Base-by-base conservation (phyloP, 2,113 vertebrate species). In the Neoarius graeffei region DNA sequence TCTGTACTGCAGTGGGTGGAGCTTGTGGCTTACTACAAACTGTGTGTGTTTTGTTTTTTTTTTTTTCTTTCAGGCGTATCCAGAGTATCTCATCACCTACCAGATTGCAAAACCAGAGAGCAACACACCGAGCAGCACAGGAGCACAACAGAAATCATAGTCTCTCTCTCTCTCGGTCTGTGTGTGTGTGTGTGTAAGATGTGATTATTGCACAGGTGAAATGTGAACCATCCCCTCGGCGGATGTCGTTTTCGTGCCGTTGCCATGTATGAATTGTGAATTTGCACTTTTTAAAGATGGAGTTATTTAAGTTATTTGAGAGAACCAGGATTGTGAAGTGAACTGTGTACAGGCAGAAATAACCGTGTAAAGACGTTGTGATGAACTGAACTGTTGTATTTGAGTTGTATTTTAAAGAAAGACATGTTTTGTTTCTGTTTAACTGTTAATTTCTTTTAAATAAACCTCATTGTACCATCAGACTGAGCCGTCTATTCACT, bases 61-160 rank as follows among this genome's bases (percentile, higher is more conserved):
- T 35, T 54, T 35, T 62, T 15, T 62, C 90, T 64, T 81, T 82
- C 90, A 99, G 98, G 98, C 98, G 1, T 99, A 96, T 94, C 98
- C 98, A 3, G 98, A 99, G 93, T 99, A 99, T 96, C 97, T 99
- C 90, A 99, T 99, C 94, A 99, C 98, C 0, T 99, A 99, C 89
- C 98, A 99, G 96, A 99, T 99, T 91, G 94, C 98, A 94, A 99
- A 99, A 93, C 98, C 98, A 0, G 98, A 99, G 91, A 97, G 96
- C 80, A 94, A 96, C n/a, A 95, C 97, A 76, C 97, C 98, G 95
- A 94, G 96, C 14, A 93, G 96, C 15, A 94, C 96, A 71, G 96
- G 96, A 67, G 97, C 97, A 1, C 98, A 99, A 91, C 98, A 99
- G 94, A 99, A 99, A 94, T 99, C 98, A 84, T 99, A 99, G 97